These are phyloP conservation scores for Leiothrix lutea DNA, from an alignment of 2,113 vertebrate genomes.

Conservation along the genomic window DNA sequence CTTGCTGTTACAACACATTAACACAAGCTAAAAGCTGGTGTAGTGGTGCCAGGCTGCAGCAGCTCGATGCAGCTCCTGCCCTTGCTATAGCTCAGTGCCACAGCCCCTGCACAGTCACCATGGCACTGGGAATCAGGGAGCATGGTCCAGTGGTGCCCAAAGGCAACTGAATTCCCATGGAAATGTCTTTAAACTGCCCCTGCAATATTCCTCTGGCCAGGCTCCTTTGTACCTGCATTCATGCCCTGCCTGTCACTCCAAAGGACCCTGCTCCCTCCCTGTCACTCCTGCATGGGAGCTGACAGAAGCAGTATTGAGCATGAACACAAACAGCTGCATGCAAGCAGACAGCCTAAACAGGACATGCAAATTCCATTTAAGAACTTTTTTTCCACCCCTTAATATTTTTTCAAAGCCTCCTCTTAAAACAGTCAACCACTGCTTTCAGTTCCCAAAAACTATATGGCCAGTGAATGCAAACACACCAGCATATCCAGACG, in stretches of 20 bases:
- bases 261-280: not conserved
- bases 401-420: not conserved
- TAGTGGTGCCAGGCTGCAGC: not conserved
- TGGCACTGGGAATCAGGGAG: accelerated
- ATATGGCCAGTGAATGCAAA: not conserved
- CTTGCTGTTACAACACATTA: not conserved
- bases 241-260: not conserved
- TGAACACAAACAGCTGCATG: not conserved
- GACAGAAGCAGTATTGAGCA: not conserved
- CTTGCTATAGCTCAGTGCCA: not conserved
- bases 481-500: not conserved
- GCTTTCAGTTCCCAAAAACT: not conserved
- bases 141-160: not conserved
- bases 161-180: not conserved
- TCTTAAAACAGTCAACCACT: not conserved
- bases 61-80: not conserved
- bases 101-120: not conserved
- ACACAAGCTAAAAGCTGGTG: not conserved
- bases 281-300: not conserved
- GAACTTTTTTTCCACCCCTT: not conserved
- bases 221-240: not conserved
- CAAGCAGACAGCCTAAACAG: not conserved
- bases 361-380: not conserved
- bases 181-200: not conserved
- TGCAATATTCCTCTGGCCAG: not conserved